Evolutionary conservation across 2,888 invertebrate genomes (phyloP).

Genomic region (Camptogramma bilineatum): DNA sequence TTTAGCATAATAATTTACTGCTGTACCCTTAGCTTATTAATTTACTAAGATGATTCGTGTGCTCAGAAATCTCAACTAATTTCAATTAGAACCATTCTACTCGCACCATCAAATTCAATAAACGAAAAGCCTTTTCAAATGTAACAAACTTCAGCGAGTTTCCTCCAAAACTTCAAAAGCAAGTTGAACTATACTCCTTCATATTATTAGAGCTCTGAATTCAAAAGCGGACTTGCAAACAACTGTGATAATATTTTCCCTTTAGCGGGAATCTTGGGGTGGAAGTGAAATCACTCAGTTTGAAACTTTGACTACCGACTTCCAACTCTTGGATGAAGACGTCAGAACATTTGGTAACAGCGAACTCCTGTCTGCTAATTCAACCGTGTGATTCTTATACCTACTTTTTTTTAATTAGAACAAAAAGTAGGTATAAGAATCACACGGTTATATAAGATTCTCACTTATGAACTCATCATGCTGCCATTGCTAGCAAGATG

Average conservation of each 20-base stretch:
- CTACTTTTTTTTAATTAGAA: no score
- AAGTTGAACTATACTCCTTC: slow-evolving; percentile 2
- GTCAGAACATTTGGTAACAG: slow-evolving; percentile 12
- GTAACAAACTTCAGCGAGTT: neutral
- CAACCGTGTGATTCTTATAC: neutral
- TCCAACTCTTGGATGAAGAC: slow-evolving; percentile 26
- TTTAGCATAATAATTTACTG: no score
- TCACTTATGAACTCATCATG: no score
- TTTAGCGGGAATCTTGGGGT: slow-evolving; percentile 21
- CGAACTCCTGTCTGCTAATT: neutral
- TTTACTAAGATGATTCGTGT: no score
- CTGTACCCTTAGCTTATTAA: no score
- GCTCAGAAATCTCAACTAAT: neutral
- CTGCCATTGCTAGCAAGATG: no score
- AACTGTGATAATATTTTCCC: slow-evolving; percentile 35
- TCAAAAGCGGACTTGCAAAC: slow-evolving; percentile 16
- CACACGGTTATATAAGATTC: no score
- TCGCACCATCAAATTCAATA: slow-evolving; percentile 14
- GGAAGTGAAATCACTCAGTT: slow-evolving; percentile 24
- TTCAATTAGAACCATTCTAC: neutral
- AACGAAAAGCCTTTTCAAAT: neutral
- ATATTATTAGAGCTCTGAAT: slow-evolving; percentile 14
- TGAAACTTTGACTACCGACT: slow-evolving; percentile 27
- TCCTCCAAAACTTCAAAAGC: slow-evolving; percentile 1
- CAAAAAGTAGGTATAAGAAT: neutral